A percentile compares a stretch with the other conserved stretches of the same genome.
phyloP scores from a whole-genome alignment of 2,113 vertebrate species.

The Chionomys nivalis region DNA sequence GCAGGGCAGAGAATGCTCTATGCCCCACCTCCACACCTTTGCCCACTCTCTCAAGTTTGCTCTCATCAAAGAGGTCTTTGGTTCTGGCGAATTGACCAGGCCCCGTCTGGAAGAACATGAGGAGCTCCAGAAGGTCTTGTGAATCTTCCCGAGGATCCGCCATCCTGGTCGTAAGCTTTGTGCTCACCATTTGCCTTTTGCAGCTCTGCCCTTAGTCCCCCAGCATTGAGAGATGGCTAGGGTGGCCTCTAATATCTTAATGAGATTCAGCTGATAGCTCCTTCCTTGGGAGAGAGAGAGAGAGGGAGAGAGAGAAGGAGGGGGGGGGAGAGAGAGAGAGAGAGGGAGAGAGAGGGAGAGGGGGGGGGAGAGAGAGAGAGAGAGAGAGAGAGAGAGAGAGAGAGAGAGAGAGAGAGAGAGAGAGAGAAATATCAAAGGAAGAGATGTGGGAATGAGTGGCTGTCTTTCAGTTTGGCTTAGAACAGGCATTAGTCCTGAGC shows the following conservation, averaged over 20 bases:
- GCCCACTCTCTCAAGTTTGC: background rate
- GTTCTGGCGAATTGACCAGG: background rate
- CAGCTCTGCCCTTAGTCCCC: background rate
- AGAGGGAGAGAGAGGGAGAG: background rate
- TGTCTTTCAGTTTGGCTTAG: background rate
- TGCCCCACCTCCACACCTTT: background rate
- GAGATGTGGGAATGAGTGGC: background rate
- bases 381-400: too few relatives aligned
- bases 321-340: too few relatives aligned
- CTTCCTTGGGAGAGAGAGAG: background rate
- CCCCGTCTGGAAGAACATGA: background rate
- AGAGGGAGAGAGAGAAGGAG: background rate
- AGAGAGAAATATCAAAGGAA: background rate
- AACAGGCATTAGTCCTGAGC: background rate
- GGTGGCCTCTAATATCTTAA: background rate
- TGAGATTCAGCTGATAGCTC: background rate
- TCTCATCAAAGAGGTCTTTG: background rate
- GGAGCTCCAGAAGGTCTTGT: background rate
- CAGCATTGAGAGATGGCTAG: background rate
- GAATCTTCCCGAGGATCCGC: background rate
- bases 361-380: background rate
- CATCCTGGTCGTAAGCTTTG: background rate
- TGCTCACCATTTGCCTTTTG: background rate
- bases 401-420: background rate
- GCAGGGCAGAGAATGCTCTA: background rate